A percentile compares a stretch with the other conserved stretches of the same genome.
These are phyloP conservation scores for Lepidostoma basale DNA, from an alignment of 1,140 invertebrate genomes.

Conservation along the genomic window DNA sequence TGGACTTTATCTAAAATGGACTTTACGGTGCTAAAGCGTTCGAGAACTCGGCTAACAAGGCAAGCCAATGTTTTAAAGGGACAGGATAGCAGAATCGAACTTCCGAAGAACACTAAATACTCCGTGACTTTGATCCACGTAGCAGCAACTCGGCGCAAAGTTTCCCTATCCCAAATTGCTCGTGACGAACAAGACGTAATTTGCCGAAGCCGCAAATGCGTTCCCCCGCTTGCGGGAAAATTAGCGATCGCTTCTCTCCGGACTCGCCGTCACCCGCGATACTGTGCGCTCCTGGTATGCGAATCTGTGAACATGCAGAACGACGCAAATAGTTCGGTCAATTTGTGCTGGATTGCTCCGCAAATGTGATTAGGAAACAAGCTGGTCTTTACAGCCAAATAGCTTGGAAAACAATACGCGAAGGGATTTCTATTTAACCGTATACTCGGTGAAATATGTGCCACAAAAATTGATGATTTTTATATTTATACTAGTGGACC, in stretches of 20 bases:
- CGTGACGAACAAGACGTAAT: constrained; percentile 26
- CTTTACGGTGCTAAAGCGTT: too few relatives aligned
- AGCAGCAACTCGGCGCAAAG: neutral
- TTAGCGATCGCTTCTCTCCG: constrained; percentile 19
- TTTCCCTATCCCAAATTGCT: constrained; percentile 23
- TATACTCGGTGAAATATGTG: too few relatives aligned
- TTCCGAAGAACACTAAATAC: neutral
- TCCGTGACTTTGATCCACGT: constrained; percentile 5
- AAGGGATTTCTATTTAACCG: too few relatives aligned
- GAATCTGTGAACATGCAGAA: neutral
- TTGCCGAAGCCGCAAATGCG: constrained; percentile 22
- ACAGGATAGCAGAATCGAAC: neutral
- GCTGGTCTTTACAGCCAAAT: too few relatives aligned
- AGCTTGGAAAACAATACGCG: too few relatives aligned
- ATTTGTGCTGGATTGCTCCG: neutral
- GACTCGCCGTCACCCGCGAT: neutral
- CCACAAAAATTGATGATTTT: too few relatives aligned
- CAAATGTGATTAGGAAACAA: too few relatives aligned
- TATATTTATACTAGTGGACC: too few relatives aligned
- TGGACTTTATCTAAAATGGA: too few relatives aligned
- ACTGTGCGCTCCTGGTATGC: neutral
- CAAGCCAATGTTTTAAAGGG: too few relatives aligned
- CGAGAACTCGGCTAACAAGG: constrained; percentile 9
- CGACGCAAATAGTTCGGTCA: neutral
- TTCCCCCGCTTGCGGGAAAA: constrained; percentile 18